Evolutionary conservation across 2,888 invertebrate genomes (phyloP), one percentile per base, ranked within the genome.

Genomic region (Hedya salicella): DNA sequence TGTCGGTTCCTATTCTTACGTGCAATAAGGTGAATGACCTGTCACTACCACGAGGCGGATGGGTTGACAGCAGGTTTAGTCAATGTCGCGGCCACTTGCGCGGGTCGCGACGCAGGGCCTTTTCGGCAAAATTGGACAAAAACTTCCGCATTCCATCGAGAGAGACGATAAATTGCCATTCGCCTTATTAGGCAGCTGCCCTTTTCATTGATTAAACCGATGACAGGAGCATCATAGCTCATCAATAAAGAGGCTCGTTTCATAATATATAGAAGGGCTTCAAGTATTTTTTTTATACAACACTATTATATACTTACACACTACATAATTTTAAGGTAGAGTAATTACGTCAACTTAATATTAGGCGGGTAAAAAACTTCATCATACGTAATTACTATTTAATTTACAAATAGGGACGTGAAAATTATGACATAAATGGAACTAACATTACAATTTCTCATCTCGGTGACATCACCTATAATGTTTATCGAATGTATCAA

Each of bases 21-120:
- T 60, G 61, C 56, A 71, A 57, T 44, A 62, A 71, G 70, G 75
- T 76, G 71, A 74, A 71, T 71, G 74, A 68, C 73, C 78, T 64
- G 62, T 69, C 72, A 67, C 69, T 67, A 69, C 68, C 67, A 71
- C 71, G 72, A 74, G 68, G 71, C 53, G 54, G 59, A 59, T 64
- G 62, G 42, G 48, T 36, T 44, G 53, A 56, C 59, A 59, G 49
- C 67, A 67, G 53, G 60, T 54, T 61, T 60, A 63, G 62, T 48
- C 61, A 61, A 57, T 62, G 62, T 61, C 65, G 52, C 42, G 60
- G 64, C 68, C 63, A 68, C 66, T 65, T 66, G 57, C n/a, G 57
- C 57, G 57, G 50, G 42, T 52, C 64, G 42, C 57, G 30, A 40
- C 53, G 30, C 49, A 46, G 50, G 63, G 59, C 19, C 53, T 36